A percentile compares a stretch with the other conserved stretches of the same genome.
Conservation (phyloP, 2,888 invertebrate genomes). For the Actias luna region DNA sequence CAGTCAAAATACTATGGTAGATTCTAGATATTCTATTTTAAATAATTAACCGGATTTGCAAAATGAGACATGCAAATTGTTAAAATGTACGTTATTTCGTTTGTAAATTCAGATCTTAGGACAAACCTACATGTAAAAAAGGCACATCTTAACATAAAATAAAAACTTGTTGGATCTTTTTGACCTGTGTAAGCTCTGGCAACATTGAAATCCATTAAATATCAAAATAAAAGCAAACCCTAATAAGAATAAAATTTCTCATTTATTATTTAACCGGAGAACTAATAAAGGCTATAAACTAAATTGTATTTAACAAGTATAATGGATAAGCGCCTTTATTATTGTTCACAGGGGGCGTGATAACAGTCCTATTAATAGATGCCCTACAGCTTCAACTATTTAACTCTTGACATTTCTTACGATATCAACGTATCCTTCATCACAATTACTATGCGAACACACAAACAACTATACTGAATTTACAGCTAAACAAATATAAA, state of each 20-base stretch:
- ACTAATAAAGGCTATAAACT: not conserved
- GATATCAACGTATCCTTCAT: constrained; percentile 7
- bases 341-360: constrained; percentile 40
- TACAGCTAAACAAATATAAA: not conserved
- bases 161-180: too few relatives aligned
- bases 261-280: not conserved
- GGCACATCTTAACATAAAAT: too few relatives aligned
- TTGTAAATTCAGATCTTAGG: too few relatives aligned
- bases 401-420: constrained; percentile 26
- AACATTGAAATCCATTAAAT: too few relatives aligned
- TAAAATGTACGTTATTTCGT: too few relatives aligned
- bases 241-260: not conserved
- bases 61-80: too few relatives aligned
- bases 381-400: constrained; percentile 30
- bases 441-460: constrained; percentile 5
- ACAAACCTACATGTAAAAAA: too few relatives aligned
- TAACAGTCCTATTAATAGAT: constrained; percentile 36
- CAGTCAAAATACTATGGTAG: too few relatives aligned
- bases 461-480: not conserved
- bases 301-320: constrained; percentile 1
- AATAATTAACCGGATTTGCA: too few relatives aligned
- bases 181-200: too few relatives aligned
- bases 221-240: too few relatives aligned
- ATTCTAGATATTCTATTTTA: too few relatives aligned
- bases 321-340: constrained; percentile 23